Base-by-base conservation (phyloP, 2,888 invertebrate genomes). In the Oscheius onirici region DNA sequence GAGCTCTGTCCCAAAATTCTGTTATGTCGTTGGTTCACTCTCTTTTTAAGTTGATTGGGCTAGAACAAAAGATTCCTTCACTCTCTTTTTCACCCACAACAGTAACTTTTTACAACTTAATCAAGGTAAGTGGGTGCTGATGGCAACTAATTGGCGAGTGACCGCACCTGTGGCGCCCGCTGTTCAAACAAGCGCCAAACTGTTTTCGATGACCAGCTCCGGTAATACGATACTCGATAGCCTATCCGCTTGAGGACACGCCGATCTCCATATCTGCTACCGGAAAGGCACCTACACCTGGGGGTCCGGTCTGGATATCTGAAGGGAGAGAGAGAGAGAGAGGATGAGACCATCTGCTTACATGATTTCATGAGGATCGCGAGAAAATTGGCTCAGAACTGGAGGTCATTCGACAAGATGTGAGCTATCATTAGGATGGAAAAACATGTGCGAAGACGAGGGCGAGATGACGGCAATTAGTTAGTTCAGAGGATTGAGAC, bases 151-250 rank as follows among this genome's bases (percentile, higher is more conserved):
- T 63, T 63, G 63, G 49, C 63, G 34, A 49, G 63, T 63, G 63
- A 63, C 63, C 63, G 52, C 66, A 66, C 66, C 66, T 66, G 66
- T 66, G 54, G 66, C 34, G 52, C 52, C 66, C 52, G 66, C 66
- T 66, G 66, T 52, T 66, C 66, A 66, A 66, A 66, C 54, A 66
- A 66, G 54, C 66, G 26, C 66, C 34, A 54, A 54, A 66, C 66
- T 66, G 66, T 66, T 66, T 66, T 66, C 54, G 66, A 63, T 63
- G 63, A 28, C 49, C 43, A 58, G 58, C 58, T 34, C 49, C 22
- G 63, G 63, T 63, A 63, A 63, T 63, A 63, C 34, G 63, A 63
- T 63, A 63, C 49, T 46, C 63, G 17, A 63, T 24, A 63, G 63
- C 28, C 63, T 44, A 63, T 63, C 63, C 63, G 63, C 63, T 63